Conservation (phyloP, 1,140 invertebrate species). For the Ptiloglossa arizonensis region DNA sequence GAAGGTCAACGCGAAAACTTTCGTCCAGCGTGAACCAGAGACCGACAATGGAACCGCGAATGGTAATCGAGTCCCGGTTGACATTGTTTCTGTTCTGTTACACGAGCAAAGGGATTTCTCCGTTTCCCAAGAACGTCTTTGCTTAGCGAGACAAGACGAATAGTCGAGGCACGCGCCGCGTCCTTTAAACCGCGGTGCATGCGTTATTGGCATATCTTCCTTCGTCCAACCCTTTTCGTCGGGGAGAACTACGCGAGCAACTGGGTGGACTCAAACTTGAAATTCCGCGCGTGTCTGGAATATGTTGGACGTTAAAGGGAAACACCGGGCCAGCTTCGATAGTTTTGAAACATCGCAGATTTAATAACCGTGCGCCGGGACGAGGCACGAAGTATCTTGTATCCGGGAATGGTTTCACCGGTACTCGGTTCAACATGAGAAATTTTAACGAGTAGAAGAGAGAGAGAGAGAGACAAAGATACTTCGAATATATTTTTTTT, state of each 20-base stretch:
- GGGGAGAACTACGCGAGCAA: conserved; percentile 21
- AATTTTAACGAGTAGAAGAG: neutral
- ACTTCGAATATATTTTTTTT: neutral
- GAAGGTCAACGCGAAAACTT: conserved; percentile 4
- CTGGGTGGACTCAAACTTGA: conserved; percentile 45
- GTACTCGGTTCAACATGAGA: neutral
- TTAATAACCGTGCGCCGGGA: conserved; percentile 31
- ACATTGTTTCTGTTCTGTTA: conserved; percentile 1
- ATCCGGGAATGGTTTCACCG: neutral
- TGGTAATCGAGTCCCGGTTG: conserved; percentile 20
- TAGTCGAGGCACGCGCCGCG: conserved; percentile 1
- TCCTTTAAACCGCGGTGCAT: conserved; percentile 44
- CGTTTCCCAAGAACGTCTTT: neutral
- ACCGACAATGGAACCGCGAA: conserved; percentile 5
- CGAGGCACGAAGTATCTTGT: conserved; percentile 7
- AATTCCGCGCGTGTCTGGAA: conserved; percentile 59
- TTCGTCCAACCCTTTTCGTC: conserved; percentile 54
- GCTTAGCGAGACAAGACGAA: neutral
- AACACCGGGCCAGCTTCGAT: conserved; percentile 33
- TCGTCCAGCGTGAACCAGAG: neutral
- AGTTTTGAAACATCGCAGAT: conserved; percentile 33
- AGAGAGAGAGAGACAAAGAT: neutral
- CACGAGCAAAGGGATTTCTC: neutral
- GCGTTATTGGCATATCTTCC: conserved; percentile 61
- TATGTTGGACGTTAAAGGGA: conserved; percentile 55